Base-by-base conservation (phyloP, 2,888 invertebrate species). In the Polietes domitor region DNA sequence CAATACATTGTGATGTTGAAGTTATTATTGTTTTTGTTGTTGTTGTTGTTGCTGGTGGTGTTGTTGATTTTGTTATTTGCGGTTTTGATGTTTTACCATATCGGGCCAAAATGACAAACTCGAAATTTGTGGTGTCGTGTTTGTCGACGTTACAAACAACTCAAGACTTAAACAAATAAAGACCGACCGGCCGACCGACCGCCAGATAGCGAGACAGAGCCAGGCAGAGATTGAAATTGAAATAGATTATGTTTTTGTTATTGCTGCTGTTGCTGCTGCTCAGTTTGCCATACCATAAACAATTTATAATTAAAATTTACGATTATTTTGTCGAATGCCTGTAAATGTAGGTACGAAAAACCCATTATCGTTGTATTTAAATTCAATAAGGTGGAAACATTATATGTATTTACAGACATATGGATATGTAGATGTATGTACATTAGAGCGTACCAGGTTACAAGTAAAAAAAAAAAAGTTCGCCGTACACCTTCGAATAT, bases 271-370 rank as follows among this genome's bases (percentile, higher is more conserved):
- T n/a, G n/a, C n/a, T n/a, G n/a, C n/a, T n/a, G 15, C n/a, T 47
- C 15, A 15, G n/a, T 41, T 12, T 41, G 41, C 47, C 47, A 47
- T 47, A 47, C 73, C 79, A 80, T 79, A 80, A 61, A 61, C 19
- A 83, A 61, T 77, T 72, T 61, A 50, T 75, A 77, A 83, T 80
- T 72, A 77, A 78, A 80, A 80, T 80, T 80, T 83, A 77, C 80
- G 73, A 77, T 83, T 83, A 83, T 83, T 74, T 77, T 77, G 41
- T 43, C 73, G 80, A n/a, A 77, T 74, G 53, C n/a, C 83, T 70
- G 71, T 74, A 80, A 80, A 68, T 73, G 53, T 21, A 41, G n/a
- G 3, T 26, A n/a, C n/a, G 28, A 32, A 41, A 10, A 17, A 72
- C 24, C 2, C 24, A 77, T 47, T 47, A 47, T 21, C 24, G 63